Percentiles rank a stretch among this genome's conserved stretches.
Evolutionary conservation across 2,113 vertebrate genomes (phyloP).

Genomic region (Opisthocomus hoazin): DNA sequence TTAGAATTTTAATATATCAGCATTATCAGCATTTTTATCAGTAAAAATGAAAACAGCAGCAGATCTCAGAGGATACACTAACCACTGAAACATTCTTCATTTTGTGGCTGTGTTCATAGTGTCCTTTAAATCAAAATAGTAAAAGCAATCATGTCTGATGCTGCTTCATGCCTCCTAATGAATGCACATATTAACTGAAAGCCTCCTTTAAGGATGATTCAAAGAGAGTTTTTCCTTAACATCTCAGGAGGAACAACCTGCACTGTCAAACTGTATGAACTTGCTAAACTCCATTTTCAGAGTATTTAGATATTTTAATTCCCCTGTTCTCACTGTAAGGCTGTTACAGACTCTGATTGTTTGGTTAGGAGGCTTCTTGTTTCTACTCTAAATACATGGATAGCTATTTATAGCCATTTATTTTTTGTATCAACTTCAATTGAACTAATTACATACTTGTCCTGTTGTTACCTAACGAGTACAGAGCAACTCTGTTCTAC

Average conservation of each 20-base stretch:
- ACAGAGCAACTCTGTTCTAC: background rate
- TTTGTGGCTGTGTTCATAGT: background rate
- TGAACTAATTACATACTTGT: background rate
- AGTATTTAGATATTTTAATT: background rate
- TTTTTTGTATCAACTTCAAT: background rate
- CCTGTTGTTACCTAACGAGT: background rate
- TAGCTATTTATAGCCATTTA: background rate
- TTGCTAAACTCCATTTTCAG: background rate
- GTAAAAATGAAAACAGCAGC: background rate
- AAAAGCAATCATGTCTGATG: background rate
- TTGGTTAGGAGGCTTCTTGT: background rate
- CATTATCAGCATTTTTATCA: background rate
- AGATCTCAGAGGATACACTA: background rate
- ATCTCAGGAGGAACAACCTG: background rate
- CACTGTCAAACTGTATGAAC: background rate
- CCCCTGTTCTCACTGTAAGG: background rate
- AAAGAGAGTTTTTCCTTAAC: background rate
- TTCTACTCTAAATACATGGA: background rate
- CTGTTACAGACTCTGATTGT: background rate
- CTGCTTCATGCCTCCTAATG: background rate
- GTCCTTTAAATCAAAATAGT: background rate
- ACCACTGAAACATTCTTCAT: background rate
- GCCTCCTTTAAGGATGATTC: background rate
- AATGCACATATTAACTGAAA: background rate
- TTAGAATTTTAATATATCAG: background rate